These are phyloP conservation scores for Proales similis DNA, from an alignment of 1,140 invertebrate genomes.

Conservation along the genomic window DNA sequence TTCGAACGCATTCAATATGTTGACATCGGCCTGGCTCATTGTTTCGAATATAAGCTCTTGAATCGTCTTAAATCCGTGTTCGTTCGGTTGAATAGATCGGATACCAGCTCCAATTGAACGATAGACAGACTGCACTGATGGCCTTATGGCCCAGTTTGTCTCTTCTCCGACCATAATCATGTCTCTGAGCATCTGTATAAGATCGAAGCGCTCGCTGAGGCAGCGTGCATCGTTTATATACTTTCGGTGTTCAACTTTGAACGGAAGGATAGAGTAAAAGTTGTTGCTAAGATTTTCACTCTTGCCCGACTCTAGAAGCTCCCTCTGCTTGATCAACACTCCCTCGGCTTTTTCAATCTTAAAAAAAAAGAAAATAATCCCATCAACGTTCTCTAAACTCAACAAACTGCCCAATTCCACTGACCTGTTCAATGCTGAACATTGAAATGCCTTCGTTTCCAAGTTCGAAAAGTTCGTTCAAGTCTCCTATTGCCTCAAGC, in stretches of 20 bases:
- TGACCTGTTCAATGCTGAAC: slow-evolving; percentile 42
- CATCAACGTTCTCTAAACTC: not conserved
- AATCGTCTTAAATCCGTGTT: slow-evolving; percentile 40
- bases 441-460: slow-evolving; percentile 37
- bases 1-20: slow-evolving; percentile 43
- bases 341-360: slow-evolving; percentile 52
- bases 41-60: slow-evolving; percentile 40
- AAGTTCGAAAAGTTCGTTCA: slow-evolving; percentile 41
- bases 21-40: slow-evolving; percentile 37
- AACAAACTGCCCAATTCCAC: slow-evolving; percentile 1
- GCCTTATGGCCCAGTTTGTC: slow-evolving; percentile 43
- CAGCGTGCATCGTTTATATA: not conserved
- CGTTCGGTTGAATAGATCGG: slow-evolving; percentile 33
- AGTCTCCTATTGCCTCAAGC: slow-evolving; percentile 45
- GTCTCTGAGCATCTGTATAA: slow-evolving; percentile 46
- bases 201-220: slow-evolving; percentile 29
- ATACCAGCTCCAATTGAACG: slow-evolving; percentile 45
- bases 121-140: slow-evolving; percentile 44
- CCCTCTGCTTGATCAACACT: slow-evolving; percentile 44
- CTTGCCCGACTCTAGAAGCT: slow-evolving; percentile 38
- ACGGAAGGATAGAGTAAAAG: slow-evolving; percentile 5
- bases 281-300: slow-evolving; percentile 34
- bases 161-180: slow-evolving; percentile 47
- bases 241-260: slow-evolving; percentile 3
- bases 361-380: not conserved